phyloP scores from a whole-genome alignment of 1,140 invertebrate genomes.

The Eriosoma lanigerum region DNA sequence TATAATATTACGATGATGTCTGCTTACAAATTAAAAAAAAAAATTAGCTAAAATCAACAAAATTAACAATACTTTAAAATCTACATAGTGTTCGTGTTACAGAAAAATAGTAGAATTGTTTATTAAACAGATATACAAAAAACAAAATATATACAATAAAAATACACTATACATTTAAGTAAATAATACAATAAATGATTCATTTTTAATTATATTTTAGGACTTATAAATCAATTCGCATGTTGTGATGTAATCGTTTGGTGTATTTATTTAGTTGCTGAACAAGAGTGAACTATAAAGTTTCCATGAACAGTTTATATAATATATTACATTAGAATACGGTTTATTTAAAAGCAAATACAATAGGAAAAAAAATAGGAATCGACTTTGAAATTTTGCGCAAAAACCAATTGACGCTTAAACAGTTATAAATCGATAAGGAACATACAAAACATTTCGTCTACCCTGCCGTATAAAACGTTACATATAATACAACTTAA shows the following conservation, averaged over 20 bases:
- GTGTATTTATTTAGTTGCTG: not conserved
- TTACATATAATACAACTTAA: not conserved
- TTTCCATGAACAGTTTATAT: not conserved
- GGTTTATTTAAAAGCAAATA: not conserved
- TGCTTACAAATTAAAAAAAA: constrained; percentile 25
- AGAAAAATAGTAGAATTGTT: not conserved
- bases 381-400: not conserved
- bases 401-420: not conserved
- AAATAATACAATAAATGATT: not conserved
- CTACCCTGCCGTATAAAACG: not conserved
- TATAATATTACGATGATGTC: not conserved
- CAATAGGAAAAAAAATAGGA: not conserved
- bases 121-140: not conserved
- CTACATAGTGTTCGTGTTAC: not conserved
- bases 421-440: not conserved
- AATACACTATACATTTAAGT: not conserved
- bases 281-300: not conserved
- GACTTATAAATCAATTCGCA: not conserved
- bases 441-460: not conserved
- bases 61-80: not conserved
- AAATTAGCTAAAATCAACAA: constrained; percentile 40
- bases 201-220: not conserved
- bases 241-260: not conserved
- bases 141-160: constrained; percentile 20
- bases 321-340: not conserved